Percentiles rank a stretch among this genome's conserved stretches.
Conservation (phyloP, 2,797 vertebrate genomes). For the Peromyscus eremicus region DNA sequence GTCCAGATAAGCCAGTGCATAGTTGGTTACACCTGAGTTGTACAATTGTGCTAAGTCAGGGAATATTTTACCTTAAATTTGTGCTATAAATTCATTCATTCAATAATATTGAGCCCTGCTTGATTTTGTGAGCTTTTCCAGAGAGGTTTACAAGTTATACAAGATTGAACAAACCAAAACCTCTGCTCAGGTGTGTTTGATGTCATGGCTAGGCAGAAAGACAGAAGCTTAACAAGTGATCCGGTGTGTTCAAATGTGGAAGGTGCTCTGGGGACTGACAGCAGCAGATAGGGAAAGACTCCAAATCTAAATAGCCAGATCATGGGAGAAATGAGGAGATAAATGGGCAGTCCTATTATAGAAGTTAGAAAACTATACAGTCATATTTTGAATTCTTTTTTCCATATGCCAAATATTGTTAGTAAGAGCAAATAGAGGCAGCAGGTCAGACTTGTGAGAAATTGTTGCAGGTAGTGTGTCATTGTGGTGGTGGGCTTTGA, state of each 20-base stretch:
- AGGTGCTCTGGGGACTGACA: neutral
- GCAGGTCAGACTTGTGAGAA: neutral
- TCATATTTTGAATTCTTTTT: neutral
- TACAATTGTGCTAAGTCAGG: neutral
- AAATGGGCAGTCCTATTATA: neutral
- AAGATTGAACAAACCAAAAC: slow-evolving; percentile 29
- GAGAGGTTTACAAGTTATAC: neutral
- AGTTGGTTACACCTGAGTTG: slow-evolving; percentile 35
- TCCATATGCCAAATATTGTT: neutral
- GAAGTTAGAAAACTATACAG: neutral
- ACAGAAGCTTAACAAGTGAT: neutral
- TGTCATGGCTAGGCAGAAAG: neutral
- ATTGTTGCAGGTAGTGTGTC: too few species aligned
- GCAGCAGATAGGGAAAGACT: neutral
- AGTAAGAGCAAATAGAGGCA: neutral
- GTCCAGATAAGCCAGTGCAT: neutral
- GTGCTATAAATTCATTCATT: neutral
- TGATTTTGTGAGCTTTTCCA: neutral
- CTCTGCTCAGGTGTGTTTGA: neutral
- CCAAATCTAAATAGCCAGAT: neutral
- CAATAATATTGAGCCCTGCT: neutral
- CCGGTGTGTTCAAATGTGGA: neutral
- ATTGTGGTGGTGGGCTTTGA: too few species aligned
- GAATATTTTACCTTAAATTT: slow-evolving; percentile 47
- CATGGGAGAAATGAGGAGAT: neutral